phyloP scores from a whole-genome alignment of 2,888 invertebrate species.

The Sarcophaga variegata region DNA sequence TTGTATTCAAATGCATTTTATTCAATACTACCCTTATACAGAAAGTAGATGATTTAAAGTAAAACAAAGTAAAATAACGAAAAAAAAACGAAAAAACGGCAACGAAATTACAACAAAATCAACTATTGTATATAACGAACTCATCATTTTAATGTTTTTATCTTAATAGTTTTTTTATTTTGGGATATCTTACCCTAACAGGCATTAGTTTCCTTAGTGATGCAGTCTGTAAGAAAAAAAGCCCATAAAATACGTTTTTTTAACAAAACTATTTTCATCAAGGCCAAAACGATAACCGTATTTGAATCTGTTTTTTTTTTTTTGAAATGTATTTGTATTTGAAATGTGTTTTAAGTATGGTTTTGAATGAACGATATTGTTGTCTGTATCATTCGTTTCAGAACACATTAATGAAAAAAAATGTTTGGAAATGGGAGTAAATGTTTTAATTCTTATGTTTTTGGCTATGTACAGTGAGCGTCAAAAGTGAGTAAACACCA shows the following conservation, averaged over 20 bases:
- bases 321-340: conserved; percentile 46
- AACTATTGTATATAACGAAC: conserved; percentile 35
- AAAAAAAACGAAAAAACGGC: neutral
- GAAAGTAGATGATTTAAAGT: neutral
- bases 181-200: conserved; percentile 78
- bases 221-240: conserved; percentile 75
- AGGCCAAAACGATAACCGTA: conserved; percentile 66
- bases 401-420: too few relatives aligned
- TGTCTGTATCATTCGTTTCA: neutral
- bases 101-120: conserved; percentile 45
- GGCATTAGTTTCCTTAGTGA: conserved; percentile 79
- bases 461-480: too few relatives aligned
- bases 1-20: conserved; percentile 13
- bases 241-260: conserved; percentile 68
- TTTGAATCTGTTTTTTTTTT: conserved; percentile 47
- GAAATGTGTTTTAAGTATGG: conserved; percentile 33
- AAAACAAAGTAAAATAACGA: conserved; percentile 3
- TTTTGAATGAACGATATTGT: conserved; percentile 22
- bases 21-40: conserved; percentile 30
- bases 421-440: conserved; percentile 40
- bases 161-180: conserved; percentile 11
- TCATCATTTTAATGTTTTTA: conserved; percentile 37
- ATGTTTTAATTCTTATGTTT: conserved; percentile 33
- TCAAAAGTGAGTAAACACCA: too few relatives aligned
- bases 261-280: conserved; percentile 64